phyloP scores from a whole-genome alignment of 2,888 invertebrate genomes.

The Falcaria lacertinaria region DNA sequence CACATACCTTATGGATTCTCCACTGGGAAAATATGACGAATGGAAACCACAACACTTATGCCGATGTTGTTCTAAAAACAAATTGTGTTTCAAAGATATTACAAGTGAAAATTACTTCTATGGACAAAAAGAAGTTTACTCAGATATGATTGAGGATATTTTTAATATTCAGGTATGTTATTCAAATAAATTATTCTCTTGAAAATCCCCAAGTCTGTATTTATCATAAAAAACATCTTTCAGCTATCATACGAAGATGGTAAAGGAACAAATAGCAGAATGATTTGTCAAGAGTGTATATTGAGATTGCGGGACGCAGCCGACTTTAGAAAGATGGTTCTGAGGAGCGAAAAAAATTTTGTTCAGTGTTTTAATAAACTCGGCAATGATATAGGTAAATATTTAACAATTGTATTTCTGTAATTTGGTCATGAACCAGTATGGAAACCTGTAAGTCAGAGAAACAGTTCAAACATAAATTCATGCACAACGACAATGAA shows the following conservation, averaged over 20 bases:
- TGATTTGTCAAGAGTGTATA: constrained; percentile 42
- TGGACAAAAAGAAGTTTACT: constrained; percentile 33
- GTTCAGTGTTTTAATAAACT: constrained; percentile 11
- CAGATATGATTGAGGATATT: constrained; percentile 36
- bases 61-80: constrained; percentile 37
- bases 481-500: no score
- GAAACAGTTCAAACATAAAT: no score
- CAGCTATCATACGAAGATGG: constrained; percentile 12
- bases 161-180: constrained; percentile 42
- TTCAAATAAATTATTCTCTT: not conserved
- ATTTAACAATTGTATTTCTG: not conserved
- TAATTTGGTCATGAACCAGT: not conserved
- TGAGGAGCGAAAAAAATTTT: constrained; percentile 25
- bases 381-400: constrained; percentile 1
- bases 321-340: constrained; percentile 35
- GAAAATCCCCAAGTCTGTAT: not conserved
- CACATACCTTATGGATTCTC: constrained; percentile 19
- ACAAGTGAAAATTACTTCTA: constrained; percentile 26
- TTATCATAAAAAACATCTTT: not conserved
- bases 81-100: constrained; percentile 28
- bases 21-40: constrained; percentile 2
- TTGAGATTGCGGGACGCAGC: constrained; percentile 26
- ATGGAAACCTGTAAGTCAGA: no score
- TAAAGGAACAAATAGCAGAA: not conserved
- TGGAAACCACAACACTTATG: constrained; percentile 24